Evolutionary conservation across 2,797 vertebrate species (phyloP), one percentile per base, ranked within the genome.

Genomic region (Oceanodroma leucorhoa): DNA sequence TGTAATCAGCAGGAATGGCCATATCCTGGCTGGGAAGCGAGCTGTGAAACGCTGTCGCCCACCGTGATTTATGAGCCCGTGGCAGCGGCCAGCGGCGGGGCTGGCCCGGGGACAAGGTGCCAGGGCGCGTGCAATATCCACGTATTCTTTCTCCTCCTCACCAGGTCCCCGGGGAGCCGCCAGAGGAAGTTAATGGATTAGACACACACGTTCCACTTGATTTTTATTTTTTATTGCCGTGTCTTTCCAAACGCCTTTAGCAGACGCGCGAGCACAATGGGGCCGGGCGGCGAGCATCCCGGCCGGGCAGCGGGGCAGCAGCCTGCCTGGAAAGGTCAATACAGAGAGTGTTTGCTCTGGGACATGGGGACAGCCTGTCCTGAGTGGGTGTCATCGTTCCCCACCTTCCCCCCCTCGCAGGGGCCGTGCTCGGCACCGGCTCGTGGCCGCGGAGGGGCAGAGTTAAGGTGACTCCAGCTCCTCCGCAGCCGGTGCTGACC

Each of bases 21-120:
- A 96, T 97, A 98, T 98, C 98, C 98, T 98, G 98, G 95, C 97
- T 92, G 97, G 97, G 97, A 96, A 97, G 93, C 69, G 93, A 98
- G 97, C 97, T 97, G 98, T 98, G 98, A 98, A 98, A 97, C 83
- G 96, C 97, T 97, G 98, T 97, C 97, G 75, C 93, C 95, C 55
- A n/a, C 70, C 24, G 91, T 98, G 98, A 98, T 97, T 95, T 97
- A 98, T 97, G 97, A 96, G 97, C 87, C 97, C 3, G 67, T 80
- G 95, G 95, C 94, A 88, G 88, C 45, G 75, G 91, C 94, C 94
- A 91, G 93, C 71, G 67, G 92, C 17, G 7, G 78, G 88, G 95
- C 94, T 96, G 96, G 96, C 92, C 82, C 11, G 7, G 87, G 94
- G 95, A 96, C 96, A 76, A 94, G 82, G 94, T 92, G 97, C 97